A percentile compares a stretch with the other conserved stretches of the same genome.
Evolutionary conservation across 1,140 invertebrate species (phyloP).

Genomic region (Drosophila repleta): DNA sequence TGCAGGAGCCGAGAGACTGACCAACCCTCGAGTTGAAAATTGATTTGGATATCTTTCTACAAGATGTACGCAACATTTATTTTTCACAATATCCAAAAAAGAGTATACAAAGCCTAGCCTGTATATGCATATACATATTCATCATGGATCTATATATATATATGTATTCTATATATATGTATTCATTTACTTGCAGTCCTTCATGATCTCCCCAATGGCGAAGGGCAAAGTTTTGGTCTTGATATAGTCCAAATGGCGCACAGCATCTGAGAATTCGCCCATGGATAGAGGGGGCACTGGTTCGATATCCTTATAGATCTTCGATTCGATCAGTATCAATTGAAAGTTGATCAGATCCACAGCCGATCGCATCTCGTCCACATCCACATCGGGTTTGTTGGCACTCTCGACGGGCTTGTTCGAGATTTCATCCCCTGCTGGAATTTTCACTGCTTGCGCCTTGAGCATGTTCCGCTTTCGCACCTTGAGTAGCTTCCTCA

Average conservation of each 20-base stretch:
- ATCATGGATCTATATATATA: no score
- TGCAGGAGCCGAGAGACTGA: slow-evolving; percentile 62
- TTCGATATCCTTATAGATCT: slow-evolving; percentile 4
- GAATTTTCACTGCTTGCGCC: not conserved
- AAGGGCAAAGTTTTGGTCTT: not conserved
- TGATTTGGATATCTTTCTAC: slow-evolving; percentile 60
- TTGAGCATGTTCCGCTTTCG: not conserved
- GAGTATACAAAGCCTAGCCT: no score
- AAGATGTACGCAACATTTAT: slow-evolving; percentile 59
- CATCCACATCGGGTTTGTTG: not conserved
- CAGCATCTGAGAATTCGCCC: not conserved
- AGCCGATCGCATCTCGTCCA: not conserved
- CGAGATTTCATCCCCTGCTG: not conserved
- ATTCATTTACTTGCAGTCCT: not conserved
- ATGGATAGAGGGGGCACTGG: not conserved
- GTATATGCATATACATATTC: no score
- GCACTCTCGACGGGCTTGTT: not conserved
- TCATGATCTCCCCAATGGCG: not conserved
- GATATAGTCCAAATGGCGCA: not conserved
- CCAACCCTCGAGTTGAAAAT: slow-evolving; percentile 69
- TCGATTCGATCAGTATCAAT: slow-evolving; percentile 5
- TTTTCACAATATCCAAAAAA: not conserved
- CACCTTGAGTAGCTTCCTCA: not conserved
- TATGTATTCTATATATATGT: no score
- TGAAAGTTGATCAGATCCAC: slow-evolving; percentile 5